Base-by-base conservation (phyloP, 2,797 vertebrate genomes). In the Lithobates pipiens region DNA sequence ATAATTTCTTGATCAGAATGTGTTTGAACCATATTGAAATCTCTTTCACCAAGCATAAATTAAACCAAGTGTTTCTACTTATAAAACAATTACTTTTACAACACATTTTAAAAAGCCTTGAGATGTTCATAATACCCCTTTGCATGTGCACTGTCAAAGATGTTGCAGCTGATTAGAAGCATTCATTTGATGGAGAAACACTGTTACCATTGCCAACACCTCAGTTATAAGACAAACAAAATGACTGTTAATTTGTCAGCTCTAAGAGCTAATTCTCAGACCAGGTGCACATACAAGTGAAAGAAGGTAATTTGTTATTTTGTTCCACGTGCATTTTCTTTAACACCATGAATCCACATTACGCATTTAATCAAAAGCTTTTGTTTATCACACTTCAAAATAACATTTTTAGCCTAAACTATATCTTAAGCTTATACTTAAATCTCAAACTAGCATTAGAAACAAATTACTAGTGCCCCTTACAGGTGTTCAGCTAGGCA, bases 151-250 rank as follows among this genome's bases (percentile, higher is more conserved):
- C 42, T 29, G 34, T 18, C 11, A 44, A 29, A 69, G 63, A 68
- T 32, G 77, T 68, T 79, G 25, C 63, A 68, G 77, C 69, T 80
- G 78, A 70, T 80, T 80, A 50, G 27, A 70, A 81, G 69, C 27
- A 73, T 73, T 81, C 29, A 81, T 65, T 29, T 50, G 29, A 67
- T 80, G 39, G 50, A 69, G 39, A 73, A 81, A 39, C 23, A 42
- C 89, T 88, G 83, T 90, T 84, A 85, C 86, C 25, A n/a, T 21
- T 77, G 82, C 82, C 82, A 84, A 72, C 63, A 68, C 10, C 27
- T 69, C 73, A 71, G 50, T 79, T 69, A 46, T 46, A 46, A 85
- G 65, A 34, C 69, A 57, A 72, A 63, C 34, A 27, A 78, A 65
- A 85, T 71, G 54, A 68, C 65, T 69, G 73, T 77, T 69, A 61